These are phyloP conservation scores for Polymixis flavicincta DNA, from an alignment of 2,888 invertebrate genomes.

Conservation along the genomic window DNA sequence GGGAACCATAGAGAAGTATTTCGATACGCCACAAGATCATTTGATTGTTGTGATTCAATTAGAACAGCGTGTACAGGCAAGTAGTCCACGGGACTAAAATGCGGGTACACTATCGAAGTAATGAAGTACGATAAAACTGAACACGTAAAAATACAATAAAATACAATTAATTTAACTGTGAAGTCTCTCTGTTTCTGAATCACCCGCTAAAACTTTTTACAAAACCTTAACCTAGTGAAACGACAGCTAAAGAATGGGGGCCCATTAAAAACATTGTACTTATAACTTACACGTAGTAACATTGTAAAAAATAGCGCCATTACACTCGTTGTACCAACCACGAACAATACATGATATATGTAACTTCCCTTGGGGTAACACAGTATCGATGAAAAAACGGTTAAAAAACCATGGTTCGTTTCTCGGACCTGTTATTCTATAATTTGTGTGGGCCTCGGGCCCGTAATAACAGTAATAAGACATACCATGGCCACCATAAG, in stretches of 20 bases:
- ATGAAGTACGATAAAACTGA: not conserved
- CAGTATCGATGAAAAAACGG: slow-evolving; percentile 68
- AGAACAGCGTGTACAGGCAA: not conserved
- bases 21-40: not conserved
- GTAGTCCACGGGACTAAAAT: not conserved
- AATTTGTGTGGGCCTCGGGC: slow-evolving; percentile 80
- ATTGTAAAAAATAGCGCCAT: slow-evolving; percentile 61
- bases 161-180: not conserved
- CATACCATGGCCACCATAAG: slow-evolving; percentile 79
- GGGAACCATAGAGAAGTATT: not conserved
- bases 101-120: not conserved
- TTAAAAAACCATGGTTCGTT: slow-evolving; percentile 58
- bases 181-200: not conserved
- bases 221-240: slow-evolving; percentile 38
- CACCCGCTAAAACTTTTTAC: slow-evolving; percentile 5
- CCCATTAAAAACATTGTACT: slow-evolving; percentile 57
- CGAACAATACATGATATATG: slow-evolving; percentile 65
- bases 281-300: slow-evolving; percentile 52
- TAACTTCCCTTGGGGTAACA: slow-evolving; percentile 70
- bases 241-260: slow-evolving; percentile 53
- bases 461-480: slow-evolving; percentile 86
- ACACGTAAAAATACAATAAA: not conserved
- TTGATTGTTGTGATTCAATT: not conserved
- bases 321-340: slow-evolving; percentile 51
- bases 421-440: slow-evolving; percentile 75